Evolutionary conservation across 1,140 invertebrate species (phyloP).

Genomic region (Pygmarrhopalites habei): DNA sequence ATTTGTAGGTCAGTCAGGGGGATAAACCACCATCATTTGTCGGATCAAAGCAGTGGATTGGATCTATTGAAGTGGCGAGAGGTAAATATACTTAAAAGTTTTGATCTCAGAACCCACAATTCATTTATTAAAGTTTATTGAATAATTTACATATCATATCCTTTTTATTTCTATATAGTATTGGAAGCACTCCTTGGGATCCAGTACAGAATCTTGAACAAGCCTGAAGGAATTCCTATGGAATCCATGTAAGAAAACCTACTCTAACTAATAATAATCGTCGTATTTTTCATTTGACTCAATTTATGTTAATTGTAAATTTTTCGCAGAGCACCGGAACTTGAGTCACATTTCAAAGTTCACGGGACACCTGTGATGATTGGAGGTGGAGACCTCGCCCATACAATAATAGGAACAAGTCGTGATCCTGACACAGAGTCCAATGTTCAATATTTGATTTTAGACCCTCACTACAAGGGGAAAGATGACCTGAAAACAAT

Average conservation of each 20-base stretch:
- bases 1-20: slow-evolving; percentile 67
- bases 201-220: slow-evolving; percentile 65
- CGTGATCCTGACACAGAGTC: slow-evolving; percentile 66
- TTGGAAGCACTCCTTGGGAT: slow-evolving; percentile 74
- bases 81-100: no score
- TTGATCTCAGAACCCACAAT: no score
- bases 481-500: slow-evolving; percentile 62
- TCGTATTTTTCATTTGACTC: no score
- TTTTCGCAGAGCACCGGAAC: slow-evolving; percentile 54
- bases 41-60: slow-evolving; percentile 92
- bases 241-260: slow-evolving; percentile 54
- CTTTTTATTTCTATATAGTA: no score
- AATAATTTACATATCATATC: no score
- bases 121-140: no score
- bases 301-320: no score
- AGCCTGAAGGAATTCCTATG: slow-evolving; percentile 64
- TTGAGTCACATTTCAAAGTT: slow-evolving; percentile 81
- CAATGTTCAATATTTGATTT: slow-evolving; percentile 79
- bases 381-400: slow-evolving; percentile 92
- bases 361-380: slow-evolving; percentile 98
- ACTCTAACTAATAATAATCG: no score
- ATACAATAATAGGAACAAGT: slow-evolving; percentile 93
- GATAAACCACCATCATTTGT: slow-evolving; percentile 86
- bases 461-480: slow-evolving; percentile 97
- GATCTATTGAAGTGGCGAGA: slow-evolving; percentile 93